These are phyloP conservation scores for Caenorhabditis virilis DNA, from an alignment of 2,888 invertebrate genomes.

Conservation along the genomic window DNA sequence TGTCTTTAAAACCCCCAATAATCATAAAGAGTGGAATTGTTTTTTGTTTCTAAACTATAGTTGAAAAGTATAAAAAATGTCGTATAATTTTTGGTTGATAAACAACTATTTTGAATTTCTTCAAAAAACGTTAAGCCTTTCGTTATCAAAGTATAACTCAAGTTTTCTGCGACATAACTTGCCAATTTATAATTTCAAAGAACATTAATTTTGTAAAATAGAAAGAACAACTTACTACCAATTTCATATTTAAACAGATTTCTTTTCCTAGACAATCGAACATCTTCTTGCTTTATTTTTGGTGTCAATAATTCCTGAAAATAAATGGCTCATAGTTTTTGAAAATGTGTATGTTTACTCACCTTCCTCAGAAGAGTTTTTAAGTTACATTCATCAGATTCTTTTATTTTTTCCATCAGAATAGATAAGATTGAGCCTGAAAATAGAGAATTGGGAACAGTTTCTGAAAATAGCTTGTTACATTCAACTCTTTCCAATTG, in stretches of 20 bases:
- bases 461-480: slow-evolving; percentile 2
- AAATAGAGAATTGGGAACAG: not conserved
- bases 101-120: too few relatives aligned
- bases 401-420: slow-evolving; percentile 25
- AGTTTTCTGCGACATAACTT: too few relatives aligned
- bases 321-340: not conserved
- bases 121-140: too few relatives aligned
- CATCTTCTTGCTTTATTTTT: not conserved
- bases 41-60: too few relatives aligned
- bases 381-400: slow-evolving; percentile 30
- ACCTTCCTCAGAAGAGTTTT: slow-evolving; percentile 30
- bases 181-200: too few relatives aligned
- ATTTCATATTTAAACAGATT: not conserved
- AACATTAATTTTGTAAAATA: too few relatives aligned
- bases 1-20: too few relatives aligned
- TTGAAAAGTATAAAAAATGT: too few relatives aligned
- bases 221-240: not conserved
- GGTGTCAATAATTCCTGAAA: not conserved
- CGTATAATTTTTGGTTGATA: too few relatives aligned
- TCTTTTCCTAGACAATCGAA: not conserved
- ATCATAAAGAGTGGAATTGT: too few relatives aligned
- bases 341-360: not conserved
- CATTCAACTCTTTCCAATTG: slow-evolving; percentile 26
- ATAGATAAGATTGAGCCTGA: slow-evolving; percentile 41
- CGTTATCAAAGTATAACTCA: too few relatives aligned